Base-by-base conservation (phyloP, 2,888 invertebrate genomes). In the Celastrina argiolus region DNA sequence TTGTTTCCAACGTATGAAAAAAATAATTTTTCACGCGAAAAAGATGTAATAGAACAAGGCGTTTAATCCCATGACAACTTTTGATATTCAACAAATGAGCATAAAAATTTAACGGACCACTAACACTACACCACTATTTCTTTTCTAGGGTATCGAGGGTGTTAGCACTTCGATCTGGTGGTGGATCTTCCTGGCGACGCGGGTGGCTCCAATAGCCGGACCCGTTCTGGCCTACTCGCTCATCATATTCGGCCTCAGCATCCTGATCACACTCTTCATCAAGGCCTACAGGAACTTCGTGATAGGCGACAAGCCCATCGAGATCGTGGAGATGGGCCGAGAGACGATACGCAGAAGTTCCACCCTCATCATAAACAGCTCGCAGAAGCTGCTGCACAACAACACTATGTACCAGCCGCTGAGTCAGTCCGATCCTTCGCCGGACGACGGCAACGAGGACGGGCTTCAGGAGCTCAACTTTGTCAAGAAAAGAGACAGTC, bases 141-240 rank as follows among this genome's bases (percentile, higher is more conserved):
- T 68, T 74, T 83, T 85, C 0, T 81, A 95, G 94, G 97, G 97
- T 12, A 93, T 97, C 56, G 95, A 95, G 65, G 96, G 96, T 73
- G 81, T 97, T 7, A 93, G 96, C 0, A 95, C 96, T 0, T 88
- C 95, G n/a, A 96, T 97, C 67, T 93, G 95, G 78, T 92, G 95
- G 26, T 96, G 96, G 96, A 93, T 97, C 22, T 97, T 94, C 83
- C 79, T 97, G 56, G 95, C 95, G 16, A 97, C 97, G 1, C 95
- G 95, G 0, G 93, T 97, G 70, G 95, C 94, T 0, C 96, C 96
- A 16, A 83, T 94, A 31, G 93, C 94, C 0, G 94, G 93, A 18
- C 96, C 96, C 0, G 76, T 94, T 14, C 82, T 95, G 64, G 93
- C 94, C 1, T 97, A 96, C 82, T 93, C 95, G 31, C 92, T 94